These are phyloP conservation scores for Ictidomys tridecemlineatus DNA, from an alignment of 2,113 vertebrate genomes.

Conservation along the genomic window DNA sequence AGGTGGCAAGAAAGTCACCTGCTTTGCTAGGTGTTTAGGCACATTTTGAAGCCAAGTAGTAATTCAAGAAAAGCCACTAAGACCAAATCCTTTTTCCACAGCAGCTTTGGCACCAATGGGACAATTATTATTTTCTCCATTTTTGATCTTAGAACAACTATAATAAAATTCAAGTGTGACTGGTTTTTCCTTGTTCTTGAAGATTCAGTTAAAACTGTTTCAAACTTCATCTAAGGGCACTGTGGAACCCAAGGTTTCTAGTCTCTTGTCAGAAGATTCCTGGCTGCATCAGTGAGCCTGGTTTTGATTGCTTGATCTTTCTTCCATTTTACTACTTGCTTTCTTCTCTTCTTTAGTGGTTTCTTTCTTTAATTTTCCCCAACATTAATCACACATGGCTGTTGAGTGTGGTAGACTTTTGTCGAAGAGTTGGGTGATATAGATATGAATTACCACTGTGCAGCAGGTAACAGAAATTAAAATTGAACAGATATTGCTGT, in stretches of 20 bases:
- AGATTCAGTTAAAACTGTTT: conserved; percentile 6
- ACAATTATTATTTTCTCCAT: conserved; percentile 17
- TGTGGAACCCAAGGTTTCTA: not conserved
- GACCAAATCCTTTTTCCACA: not conserved
- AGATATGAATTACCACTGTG: not conserved
- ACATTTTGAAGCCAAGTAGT: not conserved
- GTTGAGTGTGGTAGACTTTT: not conserved
- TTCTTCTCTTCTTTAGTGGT: not conserved
- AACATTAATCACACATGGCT: not conserved
- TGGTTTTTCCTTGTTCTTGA: not conserved
- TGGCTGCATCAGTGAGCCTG: not conserved
- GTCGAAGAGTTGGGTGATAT: not conserved
- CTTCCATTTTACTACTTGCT: not conserved
- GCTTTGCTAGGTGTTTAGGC: not conserved
- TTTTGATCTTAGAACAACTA: conserved; percentile 46
- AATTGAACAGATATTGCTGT: not conserved
- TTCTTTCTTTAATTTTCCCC: not conserved
- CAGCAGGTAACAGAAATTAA: not conserved
- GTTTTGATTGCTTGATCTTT: not conserved
- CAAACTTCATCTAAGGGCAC: not conserved
- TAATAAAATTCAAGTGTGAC: not conserved
- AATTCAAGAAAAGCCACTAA: not conserved
- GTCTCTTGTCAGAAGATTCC: not conserved
- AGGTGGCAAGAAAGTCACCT: not conserved
- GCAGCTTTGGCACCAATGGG: not conserved